Percentiles rank a stretch among this genome's conserved stretches.
These are phyloP conservation scores for Dreissena rostriformis DNA, from an alignment of 1,140 invertebrate species.

Conservation along the genomic window DNA sequence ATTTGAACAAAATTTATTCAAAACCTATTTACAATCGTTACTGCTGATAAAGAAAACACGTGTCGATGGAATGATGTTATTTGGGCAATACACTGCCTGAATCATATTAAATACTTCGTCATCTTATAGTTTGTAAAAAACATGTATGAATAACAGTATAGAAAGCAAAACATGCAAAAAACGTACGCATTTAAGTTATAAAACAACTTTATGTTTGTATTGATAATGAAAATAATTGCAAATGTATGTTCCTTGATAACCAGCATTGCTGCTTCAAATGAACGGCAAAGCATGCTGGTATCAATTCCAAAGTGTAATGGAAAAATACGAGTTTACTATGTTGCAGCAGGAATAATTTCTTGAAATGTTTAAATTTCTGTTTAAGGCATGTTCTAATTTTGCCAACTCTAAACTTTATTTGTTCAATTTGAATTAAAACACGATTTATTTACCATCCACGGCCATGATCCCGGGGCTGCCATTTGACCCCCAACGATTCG, in stretches of 20 bases:
- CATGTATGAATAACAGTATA: neutral
- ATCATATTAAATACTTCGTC: neutral
- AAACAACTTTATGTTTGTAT: too few relatives aligned
- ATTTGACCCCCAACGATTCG: conserved; percentile 36
- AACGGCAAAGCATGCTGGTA: neutral
- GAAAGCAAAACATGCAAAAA: neutral
- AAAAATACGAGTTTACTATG: neutral
- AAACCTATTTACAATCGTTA: too few relatives aligned
- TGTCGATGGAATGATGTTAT: neutral
- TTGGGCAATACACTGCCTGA: neutral
- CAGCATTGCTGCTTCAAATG: too few relatives aligned
- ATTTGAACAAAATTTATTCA: too few relatives aligned
- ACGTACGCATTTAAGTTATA: neutral
- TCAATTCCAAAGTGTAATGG: neutral
- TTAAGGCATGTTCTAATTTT: neutral
- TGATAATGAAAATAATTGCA: too few relatives aligned
- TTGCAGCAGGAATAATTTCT: neutral
- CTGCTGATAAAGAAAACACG: neutral
- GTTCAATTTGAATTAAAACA: neutral
- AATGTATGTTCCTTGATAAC: too few relatives aligned
- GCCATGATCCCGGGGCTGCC: conserved; percentile 33
- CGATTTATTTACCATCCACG: conserved; percentile 37
- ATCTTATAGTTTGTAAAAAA: neutral
- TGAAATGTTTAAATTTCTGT: neutral
- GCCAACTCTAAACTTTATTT: neutral